Conservation (phyloP, 1,140 invertebrate species). For the Euglossa dilemma region DNA sequence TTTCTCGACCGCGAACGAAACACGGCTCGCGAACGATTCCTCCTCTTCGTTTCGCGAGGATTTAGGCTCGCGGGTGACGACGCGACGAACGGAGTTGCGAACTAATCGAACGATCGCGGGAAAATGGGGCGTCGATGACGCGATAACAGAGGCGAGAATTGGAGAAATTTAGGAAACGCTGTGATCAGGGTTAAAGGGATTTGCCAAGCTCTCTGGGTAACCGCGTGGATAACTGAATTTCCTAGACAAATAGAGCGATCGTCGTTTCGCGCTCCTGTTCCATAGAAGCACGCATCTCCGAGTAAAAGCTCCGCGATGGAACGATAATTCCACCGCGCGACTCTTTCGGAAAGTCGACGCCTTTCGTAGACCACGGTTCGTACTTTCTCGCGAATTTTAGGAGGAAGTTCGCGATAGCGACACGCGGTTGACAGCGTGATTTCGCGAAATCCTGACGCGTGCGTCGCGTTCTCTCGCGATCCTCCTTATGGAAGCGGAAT, state of each 20-base stretch:
- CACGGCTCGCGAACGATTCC: too few relatives aligned
- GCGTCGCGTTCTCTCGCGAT: not conserved
- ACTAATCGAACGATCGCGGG: too few relatives aligned
- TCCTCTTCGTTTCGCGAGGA: too few relatives aligned
- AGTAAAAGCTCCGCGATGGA: not conserved
- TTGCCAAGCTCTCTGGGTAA: too few relatives aligned
- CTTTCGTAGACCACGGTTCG: not conserved
- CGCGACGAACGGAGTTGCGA: too few relatives aligned
- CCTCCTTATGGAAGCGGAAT: not conserved
- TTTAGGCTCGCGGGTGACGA: too few relatives aligned
- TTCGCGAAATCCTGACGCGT: slow-evolving; percentile 31
- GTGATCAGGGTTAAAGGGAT: not conserved
- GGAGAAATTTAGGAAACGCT: too few relatives aligned
- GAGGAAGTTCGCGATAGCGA: not conserved
- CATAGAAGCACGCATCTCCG: not conserved
- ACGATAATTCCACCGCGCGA: not conserved
- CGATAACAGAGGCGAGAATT: too few relatives aligned
- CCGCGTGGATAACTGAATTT: too few relatives aligned
- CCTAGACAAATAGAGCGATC: too few relatives aligned
- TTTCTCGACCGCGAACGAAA: too few relatives aligned
- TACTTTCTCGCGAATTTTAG: slow-evolving; percentile 24
- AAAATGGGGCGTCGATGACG: not conserved
- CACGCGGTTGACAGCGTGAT: slow-evolving; percentile 34
- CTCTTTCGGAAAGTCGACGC: not conserved
- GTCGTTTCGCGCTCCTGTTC: too few relatives aligned